Conservation (phyloP, 2,888 invertebrate species). For the Brenthis ino region DNA sequence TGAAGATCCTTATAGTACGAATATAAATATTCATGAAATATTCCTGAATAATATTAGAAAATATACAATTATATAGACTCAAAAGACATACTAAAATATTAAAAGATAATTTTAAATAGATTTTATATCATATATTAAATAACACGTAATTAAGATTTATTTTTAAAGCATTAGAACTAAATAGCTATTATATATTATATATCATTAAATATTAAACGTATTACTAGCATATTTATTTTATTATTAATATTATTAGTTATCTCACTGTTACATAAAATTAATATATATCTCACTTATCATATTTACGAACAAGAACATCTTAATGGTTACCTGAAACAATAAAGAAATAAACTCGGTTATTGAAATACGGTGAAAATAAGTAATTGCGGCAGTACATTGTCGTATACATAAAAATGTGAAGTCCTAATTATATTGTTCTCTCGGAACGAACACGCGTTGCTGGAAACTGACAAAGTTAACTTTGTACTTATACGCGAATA, state of each 20-base stretch:
- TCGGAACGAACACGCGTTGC: conserved; percentile 6
- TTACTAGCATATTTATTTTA: not conserved
- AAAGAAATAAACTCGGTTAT: not conserved
- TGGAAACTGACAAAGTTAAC: not conserved
- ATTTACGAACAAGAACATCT: not conserved
- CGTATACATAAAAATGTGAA: conserved; percentile 6
- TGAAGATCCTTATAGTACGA: not conserved
- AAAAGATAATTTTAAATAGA: no score
- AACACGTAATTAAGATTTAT: not conserved
- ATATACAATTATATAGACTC: no score
- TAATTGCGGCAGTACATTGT: conserved; percentile 1
- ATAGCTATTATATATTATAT: not conserved
- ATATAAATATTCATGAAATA: conserved; percentile 3
- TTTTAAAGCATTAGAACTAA: not conserved
- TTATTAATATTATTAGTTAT: no score
- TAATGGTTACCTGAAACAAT: not conserved
- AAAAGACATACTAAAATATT: no score
- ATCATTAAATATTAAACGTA: not conserved
- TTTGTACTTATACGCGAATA: no score
- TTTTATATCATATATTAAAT: no score
- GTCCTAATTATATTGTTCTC: conserved; percentile 9
- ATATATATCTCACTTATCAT: no score
- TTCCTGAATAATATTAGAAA: not conserved
- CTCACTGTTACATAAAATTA: no score
- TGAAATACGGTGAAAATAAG: not conserved